Evolutionary conservation across 1,140 invertebrate species (phyloP).

Genomic region (Aphis craccivora): DNA sequence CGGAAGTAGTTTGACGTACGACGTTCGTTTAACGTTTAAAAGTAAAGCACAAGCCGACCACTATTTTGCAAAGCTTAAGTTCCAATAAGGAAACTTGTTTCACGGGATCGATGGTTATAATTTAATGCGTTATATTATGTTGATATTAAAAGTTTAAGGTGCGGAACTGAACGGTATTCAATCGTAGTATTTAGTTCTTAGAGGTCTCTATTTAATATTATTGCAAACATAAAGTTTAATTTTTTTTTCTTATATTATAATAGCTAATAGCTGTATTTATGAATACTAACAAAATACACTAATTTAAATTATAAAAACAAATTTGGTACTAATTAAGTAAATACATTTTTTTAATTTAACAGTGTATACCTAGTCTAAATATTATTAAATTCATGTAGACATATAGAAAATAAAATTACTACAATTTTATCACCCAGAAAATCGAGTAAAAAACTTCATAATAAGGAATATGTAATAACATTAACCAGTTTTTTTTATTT

Average conservation of each 20-base stretch:
- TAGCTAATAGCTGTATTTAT: too few species aligned
- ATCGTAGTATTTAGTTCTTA: not conserved
- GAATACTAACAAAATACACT: not conserved
- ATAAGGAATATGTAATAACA: not conserved
- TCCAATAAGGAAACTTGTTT: not conserved
- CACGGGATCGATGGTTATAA: too few species aligned
- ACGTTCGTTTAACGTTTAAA: not conserved
- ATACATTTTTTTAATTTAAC: not conserved
- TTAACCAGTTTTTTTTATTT: not conserved
- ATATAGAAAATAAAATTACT: too few species aligned
- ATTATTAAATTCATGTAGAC: not conserved
- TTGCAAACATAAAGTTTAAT: not conserved
- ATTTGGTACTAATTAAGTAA: not conserved
- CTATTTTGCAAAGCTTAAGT: not conserved
- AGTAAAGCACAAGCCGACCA: not conserved
- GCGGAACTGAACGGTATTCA: not conserved
- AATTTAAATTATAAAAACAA: not conserved
- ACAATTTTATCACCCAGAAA: not conserved
- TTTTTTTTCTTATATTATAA: not conserved
- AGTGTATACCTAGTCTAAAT: not conserved
- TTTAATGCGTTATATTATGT: too few species aligned
- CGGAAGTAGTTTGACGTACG: not conserved
- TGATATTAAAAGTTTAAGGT: not conserved
- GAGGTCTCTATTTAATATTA: not conserved
- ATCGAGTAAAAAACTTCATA: not conserved